Conservation (phyloP, 2,797 vertebrate genomes). For the Oreochromis grahami region DNA sequence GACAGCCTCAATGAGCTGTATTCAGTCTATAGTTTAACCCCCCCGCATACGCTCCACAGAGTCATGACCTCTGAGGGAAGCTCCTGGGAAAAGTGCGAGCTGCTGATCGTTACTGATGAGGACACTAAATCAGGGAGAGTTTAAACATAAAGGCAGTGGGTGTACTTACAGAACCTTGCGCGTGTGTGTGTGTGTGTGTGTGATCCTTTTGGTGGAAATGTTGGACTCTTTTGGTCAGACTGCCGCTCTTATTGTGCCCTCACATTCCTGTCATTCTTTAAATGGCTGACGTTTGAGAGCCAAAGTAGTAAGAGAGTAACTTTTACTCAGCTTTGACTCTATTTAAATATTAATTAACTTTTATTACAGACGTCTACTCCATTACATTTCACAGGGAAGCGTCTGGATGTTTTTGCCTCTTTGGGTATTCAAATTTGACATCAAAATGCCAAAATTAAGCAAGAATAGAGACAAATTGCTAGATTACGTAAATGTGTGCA, state of each 20-base stretch:
- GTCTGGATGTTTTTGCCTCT: not conserved
- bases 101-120: conserved; percentile 53
- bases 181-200: not conserved
- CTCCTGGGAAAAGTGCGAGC: conserved; percentile 59
- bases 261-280: not conserved
- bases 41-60: not conserved
- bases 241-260: not conserved
- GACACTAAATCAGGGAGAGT: conserved; percentile 35
- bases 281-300: not conserved
- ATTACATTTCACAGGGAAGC: not conserved
- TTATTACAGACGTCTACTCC: not conserved
- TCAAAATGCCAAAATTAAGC: not conserved
- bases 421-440: not conserved
- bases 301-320: not conserved
- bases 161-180: conserved; percentile 19
- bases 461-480: not conserved
- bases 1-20: conserved; percentile 46
- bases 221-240: not conserved
- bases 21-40: conserved; percentile 46
- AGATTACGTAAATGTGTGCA: not conserved
- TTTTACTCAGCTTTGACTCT: not conserved
- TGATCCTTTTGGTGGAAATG: not conserved
- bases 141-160: not conserved
- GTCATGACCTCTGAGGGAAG: conserved; percentile 46
- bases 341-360: not conserved